These are phyloP conservation scores for Drosophila quadrilineata DNA, from an alignment of 1,140 invertebrate genomes.

Conservation along the genomic window DNA sequence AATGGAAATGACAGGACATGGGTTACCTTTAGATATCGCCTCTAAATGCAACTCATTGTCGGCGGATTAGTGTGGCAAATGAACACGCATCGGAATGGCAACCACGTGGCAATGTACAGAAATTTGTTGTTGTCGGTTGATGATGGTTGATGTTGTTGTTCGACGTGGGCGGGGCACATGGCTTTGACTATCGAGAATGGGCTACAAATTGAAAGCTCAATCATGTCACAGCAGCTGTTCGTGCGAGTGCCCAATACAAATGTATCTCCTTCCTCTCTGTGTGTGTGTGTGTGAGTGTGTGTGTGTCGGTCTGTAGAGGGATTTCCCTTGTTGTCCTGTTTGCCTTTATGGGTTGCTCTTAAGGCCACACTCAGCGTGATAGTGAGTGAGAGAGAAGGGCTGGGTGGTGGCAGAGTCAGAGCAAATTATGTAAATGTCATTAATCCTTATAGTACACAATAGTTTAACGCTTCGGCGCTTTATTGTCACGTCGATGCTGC, in stretches of 20 bases:
- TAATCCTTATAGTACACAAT: slow-evolving; percentile 78
- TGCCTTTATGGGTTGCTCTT: no score
- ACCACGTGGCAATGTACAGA: slow-evolving; percentile 44
- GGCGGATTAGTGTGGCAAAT: slow-evolving; percentile 39
- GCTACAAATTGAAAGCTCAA: slow-evolving; percentile 74
- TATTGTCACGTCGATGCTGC: slow-evolving; percentile 66
- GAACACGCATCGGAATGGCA: slow-evolving; percentile 12
- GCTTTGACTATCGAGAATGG: slow-evolving; percentile 34
- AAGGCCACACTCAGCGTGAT: no score
- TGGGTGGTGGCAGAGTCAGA: slow-evolving; percentile 30
- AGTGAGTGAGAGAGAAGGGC: neutral
- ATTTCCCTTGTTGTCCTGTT: no score
- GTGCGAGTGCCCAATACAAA: slow-evolving; percentile 59
- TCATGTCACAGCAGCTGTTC: slow-evolving; percentile 75
- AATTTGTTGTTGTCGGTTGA: slow-evolving; percentile 13
- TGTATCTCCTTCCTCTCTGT: slow-evolving; percentile 26
- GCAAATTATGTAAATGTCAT: slow-evolving; percentile 76
- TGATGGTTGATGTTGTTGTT: neutral
- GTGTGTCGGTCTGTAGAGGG: no score
- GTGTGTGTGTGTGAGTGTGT: no score
- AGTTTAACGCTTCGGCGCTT: slow-evolving; percentile 75
- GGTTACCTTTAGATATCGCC: no score
- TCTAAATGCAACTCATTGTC: slow-evolving; percentile 28
- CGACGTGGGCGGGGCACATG: slow-evolving; percentile 3
- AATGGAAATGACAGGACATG: no score